These are phyloP conservation scores for Dendrolimus punctatus DNA, from an alignment of 1,140 invertebrate genomes.

Conservation along the genomic window DNA sequence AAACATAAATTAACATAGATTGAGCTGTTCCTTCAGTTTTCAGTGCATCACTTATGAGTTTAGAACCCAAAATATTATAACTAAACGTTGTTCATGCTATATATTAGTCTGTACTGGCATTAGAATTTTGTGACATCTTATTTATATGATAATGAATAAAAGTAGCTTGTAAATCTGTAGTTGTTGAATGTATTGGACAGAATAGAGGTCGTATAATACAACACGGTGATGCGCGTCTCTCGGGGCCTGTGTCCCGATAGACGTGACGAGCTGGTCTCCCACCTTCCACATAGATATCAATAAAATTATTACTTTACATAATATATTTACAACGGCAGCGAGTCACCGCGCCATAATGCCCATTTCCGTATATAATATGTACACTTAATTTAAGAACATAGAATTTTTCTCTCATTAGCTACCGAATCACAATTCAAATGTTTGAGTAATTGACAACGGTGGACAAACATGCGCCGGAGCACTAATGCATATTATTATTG, in stretches of 20 bases:
- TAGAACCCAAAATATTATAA: constrained; percentile 47
- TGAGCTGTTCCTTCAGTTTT: constrained; percentile 40
- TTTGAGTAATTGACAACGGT: constrained; percentile 71
- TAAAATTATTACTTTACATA: constrained; percentile 66
- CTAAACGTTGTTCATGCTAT: constrained; percentile 34
- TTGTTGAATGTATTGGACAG: constrained; percentile 58
- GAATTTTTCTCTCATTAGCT: constrained; percentile 68
- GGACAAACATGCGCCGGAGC: constrained; percentile 67
- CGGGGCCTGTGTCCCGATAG: constrained; percentile 11
- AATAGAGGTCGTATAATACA: constrained; percentile 57
- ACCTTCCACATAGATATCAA: constrained; percentile 36
- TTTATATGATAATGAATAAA: constrained; percentile 39
- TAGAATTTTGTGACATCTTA: constrained; percentile 62
- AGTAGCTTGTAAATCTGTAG: constrained; percentile 55
- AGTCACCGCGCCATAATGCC: constrained; percentile 61
- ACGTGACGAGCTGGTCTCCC: constrained; percentile 16
- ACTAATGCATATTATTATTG: constrained; percentile 64
- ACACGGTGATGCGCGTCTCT: constrained; percentile 25
- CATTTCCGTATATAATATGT: constrained; percentile 68
- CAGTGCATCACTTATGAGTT: constrained; percentile 46
- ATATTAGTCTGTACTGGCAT: constrained; percentile 52
- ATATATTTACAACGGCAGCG: constrained; percentile 64
- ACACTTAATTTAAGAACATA: constrained; percentile 69
- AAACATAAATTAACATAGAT: constrained; percentile 42
- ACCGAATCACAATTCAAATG: constrained; percentile 71